A percentile compares a stretch with the other conserved stretches of the same genome.
These are phyloP conservation scores for Pedionomus torquatus DNA, from an alignment of 2,113 vertebrate genomes.

Conservation along the genomic window DNA sequence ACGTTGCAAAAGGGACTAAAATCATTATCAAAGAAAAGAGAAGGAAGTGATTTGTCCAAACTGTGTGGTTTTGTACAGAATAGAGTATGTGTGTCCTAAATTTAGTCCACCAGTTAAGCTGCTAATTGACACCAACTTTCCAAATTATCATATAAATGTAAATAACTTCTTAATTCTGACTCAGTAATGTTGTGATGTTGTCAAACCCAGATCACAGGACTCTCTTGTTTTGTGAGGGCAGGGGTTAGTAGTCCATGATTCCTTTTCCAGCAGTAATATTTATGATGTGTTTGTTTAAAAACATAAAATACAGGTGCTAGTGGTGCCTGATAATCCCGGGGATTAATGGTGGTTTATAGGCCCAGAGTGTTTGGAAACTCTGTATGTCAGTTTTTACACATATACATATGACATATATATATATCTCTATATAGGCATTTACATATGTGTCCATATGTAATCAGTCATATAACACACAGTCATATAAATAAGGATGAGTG, in stretches of 20 bases:
- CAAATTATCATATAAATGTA: not conserved
- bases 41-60: not conserved
- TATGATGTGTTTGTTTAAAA: not conserved
- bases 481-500: not conserved
- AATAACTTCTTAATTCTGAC: not conserved
- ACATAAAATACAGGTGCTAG: not conserved
- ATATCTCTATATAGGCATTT: not conserved
- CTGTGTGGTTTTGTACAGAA: not conserved
- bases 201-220: rapidly evolving
- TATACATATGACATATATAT: not conserved
- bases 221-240: not conserved
- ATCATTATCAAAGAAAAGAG: not conserved
- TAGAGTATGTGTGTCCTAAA: not conserved
- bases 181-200: not conserved
- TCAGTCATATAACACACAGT: not conserved
- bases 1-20: not conserved
- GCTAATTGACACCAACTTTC: not conserved
- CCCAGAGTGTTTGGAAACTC: not conserved
- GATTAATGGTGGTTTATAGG: not conserved
- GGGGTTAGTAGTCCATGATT: not conserved
- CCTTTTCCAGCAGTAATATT: not conserved
- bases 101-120: not conserved
- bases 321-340: not conserved
- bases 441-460: not conserved
- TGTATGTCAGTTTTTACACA: not conserved